Evolutionary conservation across 2,888 invertebrate species (phyloP).

Genomic region (Agrilus cyanescens): DNA sequence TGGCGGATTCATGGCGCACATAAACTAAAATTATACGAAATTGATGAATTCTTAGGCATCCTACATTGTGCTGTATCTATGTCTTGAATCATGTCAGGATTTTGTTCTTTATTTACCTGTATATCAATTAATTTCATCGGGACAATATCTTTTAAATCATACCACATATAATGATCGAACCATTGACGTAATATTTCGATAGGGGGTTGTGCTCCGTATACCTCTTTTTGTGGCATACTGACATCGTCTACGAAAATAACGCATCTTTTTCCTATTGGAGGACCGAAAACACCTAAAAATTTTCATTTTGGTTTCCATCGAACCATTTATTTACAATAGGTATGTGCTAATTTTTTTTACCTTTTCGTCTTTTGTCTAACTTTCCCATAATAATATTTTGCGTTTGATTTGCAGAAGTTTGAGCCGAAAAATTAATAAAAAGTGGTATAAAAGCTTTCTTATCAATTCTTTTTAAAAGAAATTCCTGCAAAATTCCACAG

Average conservation of each 20-base stretch:
- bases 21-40: constrained; percentile 43
- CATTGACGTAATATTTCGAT: constrained; percentile 85
- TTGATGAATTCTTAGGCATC: no score
- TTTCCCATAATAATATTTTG: constrained; percentile 93
- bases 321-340: no score
- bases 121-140: constrained; percentile 75
- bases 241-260: constrained; percentile 92
- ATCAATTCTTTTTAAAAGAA: constrained; percentile 69
- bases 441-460: constrained; percentile 69
- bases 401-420: constrained; percentile 85
- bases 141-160: constrained; percentile 68
- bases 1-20: constrained; percentile 79
- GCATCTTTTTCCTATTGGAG: constrained; percentile 78
- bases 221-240: constrained; percentile 83
- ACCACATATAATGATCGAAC: constrained; percentile 85
- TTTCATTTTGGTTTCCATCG: no score
- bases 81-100: no score
- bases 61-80: no score
- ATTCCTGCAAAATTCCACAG: constrained; percentile 44
- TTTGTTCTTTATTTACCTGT: constrained; percentile 54
- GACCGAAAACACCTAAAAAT: constrained; percentile 69
- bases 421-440: constrained; percentile 86
- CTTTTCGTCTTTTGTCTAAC: constrained; percentile 83
- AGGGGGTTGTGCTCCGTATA: constrained; percentile 88
- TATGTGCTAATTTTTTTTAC: constrained; percentile 31